These are phyloP conservation scores for Rhabdophis nuchalis DNA, from an alignment of 2,797 vertebrate genomes.

Conservation along the genomic window DNA sequence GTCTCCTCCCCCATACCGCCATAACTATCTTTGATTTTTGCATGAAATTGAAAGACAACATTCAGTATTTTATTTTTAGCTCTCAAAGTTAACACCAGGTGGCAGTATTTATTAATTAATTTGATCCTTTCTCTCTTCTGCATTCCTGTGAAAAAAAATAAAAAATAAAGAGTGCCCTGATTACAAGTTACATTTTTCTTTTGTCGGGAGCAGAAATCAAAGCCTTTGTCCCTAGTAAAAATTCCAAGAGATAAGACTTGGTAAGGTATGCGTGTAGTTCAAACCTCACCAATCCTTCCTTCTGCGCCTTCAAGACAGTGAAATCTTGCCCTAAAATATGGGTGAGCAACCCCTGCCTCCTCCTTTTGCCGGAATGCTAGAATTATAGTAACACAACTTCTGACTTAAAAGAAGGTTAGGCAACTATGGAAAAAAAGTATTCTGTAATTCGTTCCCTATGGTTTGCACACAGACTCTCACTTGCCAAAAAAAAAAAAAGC, in stretches of 20 bases:
- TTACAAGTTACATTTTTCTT: neutral
- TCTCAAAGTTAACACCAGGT: conserved; percentile 1
- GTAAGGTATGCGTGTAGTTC: neutral
- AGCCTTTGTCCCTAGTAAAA: neutral
- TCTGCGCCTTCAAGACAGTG: neutral
- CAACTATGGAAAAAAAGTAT: neutral
- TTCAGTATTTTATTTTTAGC: neutral
- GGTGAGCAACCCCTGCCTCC: neutral
- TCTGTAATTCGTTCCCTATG: neutral
- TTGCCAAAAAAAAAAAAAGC: neutral
- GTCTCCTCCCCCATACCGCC: neutral
- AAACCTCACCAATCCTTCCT: neutral
- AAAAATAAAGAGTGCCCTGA: too few species aligned
- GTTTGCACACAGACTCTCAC: neutral
- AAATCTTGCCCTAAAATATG: neutral
- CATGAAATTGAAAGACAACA: neutral
- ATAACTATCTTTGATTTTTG: neutral
- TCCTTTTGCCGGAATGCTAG: neutral
- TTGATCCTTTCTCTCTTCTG: neutral
- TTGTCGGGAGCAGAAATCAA: neutral
- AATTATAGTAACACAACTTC: neutral
- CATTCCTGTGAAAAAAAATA: neutral
- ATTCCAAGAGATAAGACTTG: neutral
- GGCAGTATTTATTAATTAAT: conserved; percentile 9
- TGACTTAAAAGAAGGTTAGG: neutral